Conservation (phyloP, 35 echinoderm and acorn worm species). For the Eucidaris tribuloides region DNA sequence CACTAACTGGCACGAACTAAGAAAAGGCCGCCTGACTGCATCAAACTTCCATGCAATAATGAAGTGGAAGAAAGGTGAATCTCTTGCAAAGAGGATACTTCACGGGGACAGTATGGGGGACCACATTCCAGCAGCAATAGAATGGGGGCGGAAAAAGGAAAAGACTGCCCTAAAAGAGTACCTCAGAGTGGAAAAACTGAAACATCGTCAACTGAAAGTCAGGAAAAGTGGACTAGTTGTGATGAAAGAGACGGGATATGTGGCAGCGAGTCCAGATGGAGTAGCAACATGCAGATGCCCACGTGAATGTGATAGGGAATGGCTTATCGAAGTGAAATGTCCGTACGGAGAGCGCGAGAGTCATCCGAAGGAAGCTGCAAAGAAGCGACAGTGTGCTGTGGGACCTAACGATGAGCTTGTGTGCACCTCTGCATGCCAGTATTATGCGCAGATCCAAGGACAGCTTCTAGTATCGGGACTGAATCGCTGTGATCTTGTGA, state of each 20-base stretch:
- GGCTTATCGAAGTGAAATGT: neutral
- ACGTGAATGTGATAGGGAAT: neutral
- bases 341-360: neutral
- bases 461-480: neutral
- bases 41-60: too few species aligned
- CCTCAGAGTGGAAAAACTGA: neutral
- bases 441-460: conserved; percentile 1
- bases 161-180: neutral
- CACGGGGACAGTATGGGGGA: too few species aligned
- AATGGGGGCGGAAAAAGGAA: conserved; percentile 28
- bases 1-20: too few species aligned
- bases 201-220: neutral
- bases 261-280: neutral
- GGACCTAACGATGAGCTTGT: neutral
- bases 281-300: neutral
- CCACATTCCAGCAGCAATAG: conserved; percentile 20
- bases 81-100: too few species aligned
- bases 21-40: too few species aligned
- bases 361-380: conserved; percentile 11
- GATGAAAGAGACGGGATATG: neutral
- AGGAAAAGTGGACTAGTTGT: neutral
- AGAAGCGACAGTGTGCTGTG: neutral
- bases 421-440: neutral
- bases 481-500: neutral
- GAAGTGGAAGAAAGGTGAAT: too few species aligned